Evolutionary conservation across 2,888 invertebrate genomes (phyloP).

Genomic region (Oligia fasciuncula): DNA sequence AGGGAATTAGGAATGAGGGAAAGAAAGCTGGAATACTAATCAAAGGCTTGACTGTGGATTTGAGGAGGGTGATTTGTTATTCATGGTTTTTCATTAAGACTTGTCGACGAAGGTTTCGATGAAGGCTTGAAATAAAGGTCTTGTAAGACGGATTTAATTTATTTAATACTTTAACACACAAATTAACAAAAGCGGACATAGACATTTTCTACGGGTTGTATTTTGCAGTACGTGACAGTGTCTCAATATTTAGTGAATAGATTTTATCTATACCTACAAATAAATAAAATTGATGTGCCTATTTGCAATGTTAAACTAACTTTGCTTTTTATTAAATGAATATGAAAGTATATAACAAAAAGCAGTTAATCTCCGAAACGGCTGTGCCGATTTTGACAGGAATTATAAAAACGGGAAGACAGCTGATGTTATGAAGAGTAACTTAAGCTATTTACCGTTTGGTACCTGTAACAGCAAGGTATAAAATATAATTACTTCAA

Average conservation of each 20-base stretch:
- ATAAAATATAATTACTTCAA: background rate
- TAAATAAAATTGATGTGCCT: background rate
- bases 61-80: constrained; percentile 1
- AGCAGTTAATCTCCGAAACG: background rate
- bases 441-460: no score
- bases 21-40: constrained; percentile 18
- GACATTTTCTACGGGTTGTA: background rate
- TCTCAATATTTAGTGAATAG: background rate
- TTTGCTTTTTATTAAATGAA: background rate
- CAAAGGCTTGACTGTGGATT: constrained; percentile 1
- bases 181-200: background rate
- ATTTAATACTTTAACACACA: background rate
- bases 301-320: no score
- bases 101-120: background rate
- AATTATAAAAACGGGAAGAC: no score
- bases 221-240: background rate
- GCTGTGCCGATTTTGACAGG: background rate
- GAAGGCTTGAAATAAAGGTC: background rate
- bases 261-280: no score
- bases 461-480: no score
- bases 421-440: no score
- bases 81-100: constrained; percentile 18
- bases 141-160: background rate
- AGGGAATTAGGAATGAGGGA: constrained; percentile 36
- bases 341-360: background rate